A percentile compares a stretch with the other conserved stretches of the same genome.
phyloP scores from a whole-genome alignment of 2,113 vertebrate species.

The Leucopsar rothschildi region DNA sequence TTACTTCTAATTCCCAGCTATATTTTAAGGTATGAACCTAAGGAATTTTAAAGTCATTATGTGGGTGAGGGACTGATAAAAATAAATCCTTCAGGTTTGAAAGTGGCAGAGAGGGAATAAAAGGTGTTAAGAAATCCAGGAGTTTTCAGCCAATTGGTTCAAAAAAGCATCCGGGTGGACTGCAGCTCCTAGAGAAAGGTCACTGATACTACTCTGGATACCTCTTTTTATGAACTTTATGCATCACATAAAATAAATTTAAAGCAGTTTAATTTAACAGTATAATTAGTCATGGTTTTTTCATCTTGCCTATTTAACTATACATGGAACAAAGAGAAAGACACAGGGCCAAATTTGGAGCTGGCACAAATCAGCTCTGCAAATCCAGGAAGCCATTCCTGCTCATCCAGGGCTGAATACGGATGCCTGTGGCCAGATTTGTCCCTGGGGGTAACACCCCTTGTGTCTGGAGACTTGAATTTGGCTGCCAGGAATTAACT shows the following conservation, averaged over 20 bases:
- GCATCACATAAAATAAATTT: slow-evolving; percentile 75
- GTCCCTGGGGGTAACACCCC: not conserved
- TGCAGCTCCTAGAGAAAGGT: slow-evolving; percentile 61
- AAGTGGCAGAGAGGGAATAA: slow-evolving; percentile 73
- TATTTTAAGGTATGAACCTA: slow-evolving; percentile 81
- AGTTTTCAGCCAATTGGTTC: slow-evolving; percentile 69
- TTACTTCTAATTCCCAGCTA: slow-evolving; percentile 79
- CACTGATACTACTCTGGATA: slow-evolving; percentile 54
- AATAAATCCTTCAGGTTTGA: slow-evolving; percentile 79
- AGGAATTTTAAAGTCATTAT: slow-evolving; percentile 84
- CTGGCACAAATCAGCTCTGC: not conserved
- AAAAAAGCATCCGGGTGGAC: slow-evolving; percentile 56
- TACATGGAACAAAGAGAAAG: slow-evolving; percentile 54
- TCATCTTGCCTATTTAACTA: slow-evolving; percentile 68
- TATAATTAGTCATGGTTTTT: slow-evolving; percentile 76
- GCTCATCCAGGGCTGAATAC: not conserved
- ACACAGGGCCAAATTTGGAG: slow-evolving; percentile 28
- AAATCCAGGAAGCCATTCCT: not conserved
- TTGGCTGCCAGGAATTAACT: not conserved
- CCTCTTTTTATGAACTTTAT: slow-evolving; percentile 73
- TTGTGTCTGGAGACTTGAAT: not conserved
- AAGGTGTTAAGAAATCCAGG: slow-evolving; percentile 66
- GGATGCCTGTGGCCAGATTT: not conserved
- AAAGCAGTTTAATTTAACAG: slow-evolving; percentile 76
- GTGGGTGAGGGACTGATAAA: slow-evolving; percentile 77